Percentiles rank a stretch among this genome's conserved stretches.
Conservation (phyloP, 2,888 invertebrate species). For the Boloria selene region DNA sequence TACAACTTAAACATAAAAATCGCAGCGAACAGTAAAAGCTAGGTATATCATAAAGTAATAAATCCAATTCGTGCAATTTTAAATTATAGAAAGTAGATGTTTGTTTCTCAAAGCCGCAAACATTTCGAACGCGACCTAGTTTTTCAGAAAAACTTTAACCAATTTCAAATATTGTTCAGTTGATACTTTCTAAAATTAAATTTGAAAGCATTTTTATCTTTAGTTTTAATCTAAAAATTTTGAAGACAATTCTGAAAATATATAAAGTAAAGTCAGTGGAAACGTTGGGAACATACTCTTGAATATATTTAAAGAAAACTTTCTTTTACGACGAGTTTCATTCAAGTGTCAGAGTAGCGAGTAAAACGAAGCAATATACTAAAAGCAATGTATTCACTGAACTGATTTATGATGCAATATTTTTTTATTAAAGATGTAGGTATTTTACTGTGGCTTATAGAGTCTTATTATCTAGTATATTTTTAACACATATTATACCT, state of each 20-base stretch:
- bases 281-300: background rate
- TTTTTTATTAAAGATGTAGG: too few species aligned
- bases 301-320: background rate
- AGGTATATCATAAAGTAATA: conserved; percentile 12
- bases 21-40: background rate
- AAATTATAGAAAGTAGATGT: conserved; percentile 26
- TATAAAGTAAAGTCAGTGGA: background rate
- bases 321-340: background rate
- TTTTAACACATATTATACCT: too few species aligned
- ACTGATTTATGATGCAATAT: background rate
- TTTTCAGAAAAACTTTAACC: conserved; percentile 19
- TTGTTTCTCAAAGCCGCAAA: conserved; percentile 27
- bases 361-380: background rate
- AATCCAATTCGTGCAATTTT: conserved; percentile 24
- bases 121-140: conserved; percentile 23
- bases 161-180: background rate
- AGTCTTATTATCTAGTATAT: too few species aligned
- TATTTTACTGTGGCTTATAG: too few species aligned
- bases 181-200: conserved; percentile 8
- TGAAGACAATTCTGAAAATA: background rate
- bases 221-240: background rate
- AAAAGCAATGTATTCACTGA: background rate
- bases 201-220: background rate
- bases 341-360: background rate
- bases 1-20: too few species aligned